phyloP scores from a whole-genome alignment of 2,113 vertebrate genomes.

The Acanthisitta chloris region DNA sequence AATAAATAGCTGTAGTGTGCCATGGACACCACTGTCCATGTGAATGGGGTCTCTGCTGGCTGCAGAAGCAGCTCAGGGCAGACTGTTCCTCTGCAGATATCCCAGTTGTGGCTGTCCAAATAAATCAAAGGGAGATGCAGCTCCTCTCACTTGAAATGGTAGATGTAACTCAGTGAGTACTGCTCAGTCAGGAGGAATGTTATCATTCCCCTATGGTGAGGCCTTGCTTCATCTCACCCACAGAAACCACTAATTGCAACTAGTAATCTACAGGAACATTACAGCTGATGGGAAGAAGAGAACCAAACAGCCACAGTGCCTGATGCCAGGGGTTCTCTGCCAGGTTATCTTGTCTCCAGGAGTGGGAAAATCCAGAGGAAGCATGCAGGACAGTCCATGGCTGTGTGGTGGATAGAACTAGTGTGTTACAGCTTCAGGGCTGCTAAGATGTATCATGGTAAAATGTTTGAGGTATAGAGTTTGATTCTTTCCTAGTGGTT shows the following conservation, averaged over 20 bases:
- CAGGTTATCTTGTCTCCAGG: neutral
- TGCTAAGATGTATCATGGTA: rapidly evolving
- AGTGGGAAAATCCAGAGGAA: neutral
- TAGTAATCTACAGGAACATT: neutral
- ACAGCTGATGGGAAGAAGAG: neutral
- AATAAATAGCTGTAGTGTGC: neutral
- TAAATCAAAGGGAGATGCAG: neutral
- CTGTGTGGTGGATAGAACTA: neutral
- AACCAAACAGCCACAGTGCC: neutral
- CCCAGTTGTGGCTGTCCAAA: neutral
- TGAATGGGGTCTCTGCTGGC: neutral
- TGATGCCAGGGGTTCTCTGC: neutral
- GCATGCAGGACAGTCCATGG: rapidly evolving
- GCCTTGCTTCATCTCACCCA: neutral
- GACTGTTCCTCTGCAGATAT: neutral
- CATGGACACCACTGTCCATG: neutral
- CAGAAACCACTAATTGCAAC: neutral
- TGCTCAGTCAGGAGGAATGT: neutral
- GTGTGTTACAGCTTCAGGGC: neutral
- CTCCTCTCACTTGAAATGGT: neutral
- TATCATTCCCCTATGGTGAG: neutral
- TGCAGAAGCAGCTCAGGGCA: neutral
- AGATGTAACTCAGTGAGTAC: neutral
- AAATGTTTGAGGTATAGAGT: rapidly evolving
- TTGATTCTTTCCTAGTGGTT: rapidly evolving